These are phyloP conservation scores for Drosophila trichaetosa DNA, from an alignment of 2,888 invertebrate species.

Conservation along the genomic window DNA sequence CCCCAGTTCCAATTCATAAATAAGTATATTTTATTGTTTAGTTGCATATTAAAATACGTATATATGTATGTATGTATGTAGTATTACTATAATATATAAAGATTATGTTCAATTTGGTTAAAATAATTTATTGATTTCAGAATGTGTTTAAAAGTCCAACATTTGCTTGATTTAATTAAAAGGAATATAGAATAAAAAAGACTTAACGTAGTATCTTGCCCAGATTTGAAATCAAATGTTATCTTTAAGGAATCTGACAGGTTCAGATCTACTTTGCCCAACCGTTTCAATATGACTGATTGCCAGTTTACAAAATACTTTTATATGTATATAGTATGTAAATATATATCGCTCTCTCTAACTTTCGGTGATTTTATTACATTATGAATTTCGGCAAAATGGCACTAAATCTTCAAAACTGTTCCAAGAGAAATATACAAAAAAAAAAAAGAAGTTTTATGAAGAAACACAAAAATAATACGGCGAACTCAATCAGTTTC, in stretches of 20 bases:
- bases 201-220: slow-evolving; percentile 64
- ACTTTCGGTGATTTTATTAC: slow-evolving; percentile 43
- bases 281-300: slow-evolving; percentile 44
- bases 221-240: slow-evolving; percentile 62
- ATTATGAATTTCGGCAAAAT: slow-evolving; percentile 74
- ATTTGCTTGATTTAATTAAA: slow-evolving; percentile 58
- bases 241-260: slow-evolving; percentile 52
- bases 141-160: slow-evolving; percentile 62
- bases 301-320: slow-evolving; percentile 30
- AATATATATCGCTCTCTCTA: slow-evolving; percentile 7
- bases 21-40: slow-evolving; percentile 59
- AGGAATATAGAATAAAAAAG: slow-evolving; percentile 48
- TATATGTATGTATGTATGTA: slow-evolving; percentile 23
- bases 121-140: slow-evolving; percentile 77
- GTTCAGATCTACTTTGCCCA: slow-evolving; percentile 46
- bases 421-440: slow-evolving; percentile 46
- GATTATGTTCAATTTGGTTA: slow-evolving; percentile 67
- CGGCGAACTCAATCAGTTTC: slow-evolving; percentile 49
- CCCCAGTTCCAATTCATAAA: slow-evolving; percentile 46
- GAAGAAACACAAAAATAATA: slow-evolving; percentile 19
- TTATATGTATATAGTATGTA: slow-evolving; percentile 25
- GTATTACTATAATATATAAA: slow-evolving; percentile 48
- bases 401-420: slow-evolving; percentile 72
- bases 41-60: slow-evolving; percentile 40
- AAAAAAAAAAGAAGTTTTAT: slow-evolving; percentile 1